Evolutionary conservation across 2,888 invertebrate species (phyloP), one percentile per base, ranked within the genome.

Genomic region (Lasioglossum marginatum): DNA sequence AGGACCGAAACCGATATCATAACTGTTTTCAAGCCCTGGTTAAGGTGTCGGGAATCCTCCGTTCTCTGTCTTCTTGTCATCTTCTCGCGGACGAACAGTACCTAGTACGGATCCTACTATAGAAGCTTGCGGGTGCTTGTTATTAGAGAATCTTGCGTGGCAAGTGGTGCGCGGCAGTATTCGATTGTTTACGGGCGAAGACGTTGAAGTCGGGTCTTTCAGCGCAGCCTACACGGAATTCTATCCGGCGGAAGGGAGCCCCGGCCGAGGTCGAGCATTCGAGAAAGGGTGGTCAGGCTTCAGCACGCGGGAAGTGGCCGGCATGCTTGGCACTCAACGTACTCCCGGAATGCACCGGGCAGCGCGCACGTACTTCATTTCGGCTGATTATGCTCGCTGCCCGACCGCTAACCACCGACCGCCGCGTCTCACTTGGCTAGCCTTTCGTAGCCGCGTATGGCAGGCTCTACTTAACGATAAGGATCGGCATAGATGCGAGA

Each of bases 291-390:
- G 37, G 74, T 52, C 45, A 60, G 57, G 74, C 48, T 43, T 66
- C 45, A 8, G 52, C 31, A 60, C 60, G 63, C 45, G 16, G 75
- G 63, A 82, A 72, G 77, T 68, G 83, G 73, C 45, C 37, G 57
- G 80, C 77, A 79, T 71, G 60, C 83, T 48, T 60, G 79, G 76
- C 68, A 40, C 71, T 70, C 68, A 66, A 79, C 71, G 81, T 83
- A 71, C 87, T 80, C 84, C 60, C 75, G 77, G 87, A 90, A 91
- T 92, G 92, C 91, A 87, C 89, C 90, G 19, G 19, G 23, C 48
- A 48, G 89, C 91, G 92, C 88, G 92, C 91, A 87, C 91, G 92
- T 93, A 93, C 94, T 93, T 94, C 93, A 94, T 93, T 93, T 92
- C 90, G 90, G 89, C 92, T 93, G 93, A 94, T 94, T 93, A 93